Evolutionary conservation across 1,140 invertebrate species (phyloP), one percentile per base, ranked within the genome.

Genomic region (Colletes latitarsis): DNA sequence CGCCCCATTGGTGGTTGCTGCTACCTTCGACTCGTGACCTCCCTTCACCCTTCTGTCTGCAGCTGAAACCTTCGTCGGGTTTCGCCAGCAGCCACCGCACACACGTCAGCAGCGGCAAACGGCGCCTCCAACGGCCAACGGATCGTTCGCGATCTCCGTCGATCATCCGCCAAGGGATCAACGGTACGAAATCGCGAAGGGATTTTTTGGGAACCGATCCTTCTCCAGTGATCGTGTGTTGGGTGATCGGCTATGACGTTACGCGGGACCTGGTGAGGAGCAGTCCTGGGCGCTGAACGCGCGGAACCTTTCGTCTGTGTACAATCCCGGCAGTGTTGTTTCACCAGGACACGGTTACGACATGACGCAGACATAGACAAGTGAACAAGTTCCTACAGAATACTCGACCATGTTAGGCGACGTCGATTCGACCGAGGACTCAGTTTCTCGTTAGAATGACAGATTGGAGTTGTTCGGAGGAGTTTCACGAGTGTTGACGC

Each of bases 91-190:
- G 77, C 81, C 81, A 86, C 69, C 69, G 84, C 84, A 86, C 69
- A 87, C 73, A 86, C 84, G 84, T 86, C 84, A 86, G 69, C 84
- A 84, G 73, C 83, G 83, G 63, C 80, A 74, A 85, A 85, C 76
- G 81, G 77, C 84, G 68, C 60, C 82, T 83, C 69, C 57, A 85
- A 82, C 75, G 69, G 84, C 46, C 58, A 62, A 81, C 83, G 81
- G 75, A 75, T 86, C 75, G 60, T 78, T 75, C 64, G 72, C 60
- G 75, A 82, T 86, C 68, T 55, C 73, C 77, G 71, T 80, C 82
- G 77, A 84, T 81, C 82, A 76, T 84, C 64, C 19, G 64, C 68
- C 41, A 73, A 6, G 30, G 62, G 57, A 82, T 72, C 70, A 62
- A 14, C 74, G 62, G 41, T 72, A 30, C 62, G 68, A 41, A 17